A percentile compares a stretch with the other conserved stretches of the same genome.
phyloP scores from a whole-genome alignment of 2,113 vertebrate genomes.

The Mormyrus iriodes region DNA sequence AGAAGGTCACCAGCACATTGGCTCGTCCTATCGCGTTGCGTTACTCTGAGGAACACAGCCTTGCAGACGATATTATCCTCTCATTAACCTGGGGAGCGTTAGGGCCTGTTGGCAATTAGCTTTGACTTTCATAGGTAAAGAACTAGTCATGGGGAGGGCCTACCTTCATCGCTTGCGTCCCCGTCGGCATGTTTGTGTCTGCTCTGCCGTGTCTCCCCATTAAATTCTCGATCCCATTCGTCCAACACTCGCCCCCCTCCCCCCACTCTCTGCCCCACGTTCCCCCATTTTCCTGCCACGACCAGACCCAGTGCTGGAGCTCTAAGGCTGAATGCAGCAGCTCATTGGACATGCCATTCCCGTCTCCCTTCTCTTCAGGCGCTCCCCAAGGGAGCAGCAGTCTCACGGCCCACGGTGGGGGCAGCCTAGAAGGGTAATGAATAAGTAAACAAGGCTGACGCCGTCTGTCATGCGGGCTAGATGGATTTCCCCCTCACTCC shows the following conservation, averaged over 20 bases:
- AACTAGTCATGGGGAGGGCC: neutral
- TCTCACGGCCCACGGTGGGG: conserved; percentile 37
- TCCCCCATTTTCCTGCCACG: neutral
- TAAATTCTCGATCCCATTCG: conserved; percentile 14
- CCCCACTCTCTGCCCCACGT: neutral
- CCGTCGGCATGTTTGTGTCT: neutral
- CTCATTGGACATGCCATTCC: conserved; percentile 40
- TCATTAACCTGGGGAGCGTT: neutral
- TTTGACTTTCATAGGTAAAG: neutral
- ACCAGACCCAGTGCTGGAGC: neutral
- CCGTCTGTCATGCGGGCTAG: conserved; percentile 24
- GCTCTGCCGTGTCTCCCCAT: neutral
- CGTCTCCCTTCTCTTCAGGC: conserved; percentile 13
- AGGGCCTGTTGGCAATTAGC: neutral
- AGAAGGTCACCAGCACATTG: neutral
- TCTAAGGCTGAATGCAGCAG: conserved; percentile 30
- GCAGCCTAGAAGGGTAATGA: conserved; percentile 54
- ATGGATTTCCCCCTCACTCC: conserved; percentile 16
- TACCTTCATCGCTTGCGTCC: neutral
- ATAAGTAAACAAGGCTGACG: conserved; percentile 68
- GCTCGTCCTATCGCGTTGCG: neutral
- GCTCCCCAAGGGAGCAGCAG: conserved; percentile 37
- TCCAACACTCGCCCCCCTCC: conserved; percentile 10
- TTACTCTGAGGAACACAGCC: neutral
- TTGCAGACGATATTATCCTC: neutral